Conservation (phyloP, 2,797 vertebrate genomes). For the Hydrolagus colliei region DNA sequence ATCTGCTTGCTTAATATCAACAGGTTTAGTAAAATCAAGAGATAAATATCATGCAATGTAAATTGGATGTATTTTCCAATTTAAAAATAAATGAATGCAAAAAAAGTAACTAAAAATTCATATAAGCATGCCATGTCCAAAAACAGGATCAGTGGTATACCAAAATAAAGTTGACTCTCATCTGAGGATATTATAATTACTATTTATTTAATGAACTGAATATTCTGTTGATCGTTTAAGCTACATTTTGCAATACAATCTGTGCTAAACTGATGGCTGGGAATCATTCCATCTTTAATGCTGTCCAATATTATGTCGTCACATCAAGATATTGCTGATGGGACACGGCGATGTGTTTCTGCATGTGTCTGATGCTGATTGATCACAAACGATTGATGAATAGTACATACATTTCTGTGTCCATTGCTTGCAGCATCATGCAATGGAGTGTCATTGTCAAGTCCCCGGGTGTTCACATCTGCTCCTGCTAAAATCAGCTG, state of each 20-base stretch:
- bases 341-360: too few relatives aligned
- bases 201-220: not conserved
- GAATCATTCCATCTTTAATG: not conserved
- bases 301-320: not conserved
- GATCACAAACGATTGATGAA: not conserved
- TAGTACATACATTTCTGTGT: constrained; percentile 80
- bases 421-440: constrained; percentile 97
- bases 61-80: too few relatives aligned
- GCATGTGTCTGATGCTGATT: too few relatives aligned
- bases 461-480: constrained; percentile 92
- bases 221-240: not conserved
- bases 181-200: not conserved
- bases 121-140: not conserved
- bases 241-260: not conserved
- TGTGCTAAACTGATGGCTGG: not conserved
- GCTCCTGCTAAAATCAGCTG: constrained; percentile 90
- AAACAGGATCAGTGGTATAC: not conserved
- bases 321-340: too few relatives aligned
- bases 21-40: not conserved
- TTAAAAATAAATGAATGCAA: too few relatives aligned
- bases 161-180: not conserved
- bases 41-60: too few relatives aligned
- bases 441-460: constrained; percentile 94
- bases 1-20: not conserved
- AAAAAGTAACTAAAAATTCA: too few relatives aligned